phyloP scores from a whole-genome alignment of 2,113 vertebrate genomes.

The Marmota monax region DNA sequence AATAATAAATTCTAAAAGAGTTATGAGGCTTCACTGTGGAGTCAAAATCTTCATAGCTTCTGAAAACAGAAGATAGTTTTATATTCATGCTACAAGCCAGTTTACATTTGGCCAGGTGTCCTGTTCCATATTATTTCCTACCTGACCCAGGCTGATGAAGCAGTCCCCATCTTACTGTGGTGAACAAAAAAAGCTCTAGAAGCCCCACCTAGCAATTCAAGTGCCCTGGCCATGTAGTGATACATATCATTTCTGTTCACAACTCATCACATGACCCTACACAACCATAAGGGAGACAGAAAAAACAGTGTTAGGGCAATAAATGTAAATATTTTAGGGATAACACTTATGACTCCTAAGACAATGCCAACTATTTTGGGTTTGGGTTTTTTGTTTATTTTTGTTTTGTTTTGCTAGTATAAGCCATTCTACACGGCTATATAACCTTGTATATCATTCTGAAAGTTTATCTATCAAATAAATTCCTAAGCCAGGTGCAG shows the following conservation, averaged over 20 bases:
- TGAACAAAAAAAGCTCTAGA: neutral
- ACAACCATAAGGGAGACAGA: neutral
- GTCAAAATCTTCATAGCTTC: neutral
- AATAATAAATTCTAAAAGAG: neutral
- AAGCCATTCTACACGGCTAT: neutral
- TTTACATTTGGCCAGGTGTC: neutral
- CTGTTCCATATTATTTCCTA: neutral
- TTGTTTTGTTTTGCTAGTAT: neutral
- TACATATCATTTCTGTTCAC: neutral
- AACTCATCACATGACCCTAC: neutral
- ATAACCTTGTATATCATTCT: neutral
- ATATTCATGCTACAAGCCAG: neutral
- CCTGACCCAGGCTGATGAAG: neutral
- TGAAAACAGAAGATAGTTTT: neutral
- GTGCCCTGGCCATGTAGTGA: neutral
- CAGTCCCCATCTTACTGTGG: neutral
- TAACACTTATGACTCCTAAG: neutral
- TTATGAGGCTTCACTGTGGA: neutral
- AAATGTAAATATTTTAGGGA: neutral
- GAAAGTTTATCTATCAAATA: constrained; percentile 14
- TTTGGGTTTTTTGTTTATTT: no score
- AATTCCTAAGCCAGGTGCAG: neutral
- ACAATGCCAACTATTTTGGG: neutral
- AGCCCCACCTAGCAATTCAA: neutral
- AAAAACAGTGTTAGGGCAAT: neutral